phyloP scores from a whole-genome alignment of 2,113 vertebrate species.

The Heterochromis multidens region DNA sequence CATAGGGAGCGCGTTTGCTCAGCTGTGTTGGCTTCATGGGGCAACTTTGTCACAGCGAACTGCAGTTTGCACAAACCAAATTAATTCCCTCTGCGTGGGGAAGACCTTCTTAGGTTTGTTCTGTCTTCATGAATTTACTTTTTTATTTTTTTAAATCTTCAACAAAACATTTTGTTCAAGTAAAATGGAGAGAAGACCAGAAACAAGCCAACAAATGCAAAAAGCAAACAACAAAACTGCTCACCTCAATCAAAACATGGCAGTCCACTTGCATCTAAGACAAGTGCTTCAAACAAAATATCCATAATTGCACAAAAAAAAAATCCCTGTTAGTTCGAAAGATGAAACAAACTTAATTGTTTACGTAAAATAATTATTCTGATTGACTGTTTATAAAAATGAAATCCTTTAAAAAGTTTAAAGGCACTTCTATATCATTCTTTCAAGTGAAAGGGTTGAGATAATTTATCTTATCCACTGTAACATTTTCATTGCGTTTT shows the following conservation, averaged over 20 bases:
- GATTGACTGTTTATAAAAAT: not conserved
- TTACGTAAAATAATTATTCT: not conserved
- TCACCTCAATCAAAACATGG: not conserved
- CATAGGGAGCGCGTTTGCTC: slow-evolving; percentile 46
- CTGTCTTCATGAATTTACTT: not conserved
- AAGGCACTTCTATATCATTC: not conserved
- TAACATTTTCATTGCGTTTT: not conserved
- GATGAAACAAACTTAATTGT: not conserved
- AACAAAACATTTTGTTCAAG: not conserved
- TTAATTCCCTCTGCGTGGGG: not conserved
- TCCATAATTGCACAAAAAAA: not conserved
- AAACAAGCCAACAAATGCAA: not conserved
- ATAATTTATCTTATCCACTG: not conserved
- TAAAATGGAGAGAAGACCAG: not conserved
- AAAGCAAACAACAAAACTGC: not conserved
- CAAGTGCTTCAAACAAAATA: not conserved
- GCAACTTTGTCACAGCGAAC: not conserved
- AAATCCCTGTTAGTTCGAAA: not conserved
- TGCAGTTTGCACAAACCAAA: not conserved
- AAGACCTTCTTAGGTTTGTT: not conserved
- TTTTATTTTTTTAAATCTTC: not conserved
- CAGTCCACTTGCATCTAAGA: not conserved
- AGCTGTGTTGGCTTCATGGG: slow-evolving; percentile 35
- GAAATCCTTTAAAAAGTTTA: not conserved
- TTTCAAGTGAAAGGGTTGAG: not conserved